Conservation (phyloP, 2,888 invertebrate species). For the Stenolophus ochropezus region DNA sequence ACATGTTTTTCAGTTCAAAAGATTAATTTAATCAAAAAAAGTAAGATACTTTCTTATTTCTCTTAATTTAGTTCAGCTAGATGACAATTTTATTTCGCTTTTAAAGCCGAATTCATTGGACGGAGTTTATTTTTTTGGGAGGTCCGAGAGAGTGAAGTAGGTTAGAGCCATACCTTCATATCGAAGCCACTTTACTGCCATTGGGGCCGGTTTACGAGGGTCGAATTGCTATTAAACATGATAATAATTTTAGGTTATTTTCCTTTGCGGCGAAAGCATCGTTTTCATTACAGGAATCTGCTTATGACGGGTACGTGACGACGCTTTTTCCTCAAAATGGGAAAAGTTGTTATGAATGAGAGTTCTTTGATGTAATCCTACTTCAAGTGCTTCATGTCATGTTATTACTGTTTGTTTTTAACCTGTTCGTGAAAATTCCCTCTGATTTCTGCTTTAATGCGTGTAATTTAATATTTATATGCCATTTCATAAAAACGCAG, state of each 20-base stretch:
- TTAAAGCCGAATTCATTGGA: neutral
- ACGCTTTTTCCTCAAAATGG: constrained; percentile 2
- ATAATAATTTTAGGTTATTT: constrained; percentile 30
- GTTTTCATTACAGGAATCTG: constrained; percentile 22
- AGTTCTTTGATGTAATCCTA: constrained; percentile 15
- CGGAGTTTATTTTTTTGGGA: neutral
- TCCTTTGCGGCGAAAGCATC: constrained; percentile 3
- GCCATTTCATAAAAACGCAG: too few relatives aligned
- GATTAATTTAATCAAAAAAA: too few relatives aligned
- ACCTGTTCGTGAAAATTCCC: too few relatives aligned
- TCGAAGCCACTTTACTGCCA: neutral
- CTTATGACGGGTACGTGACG: constrained; percentile 8
- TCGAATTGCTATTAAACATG: constrained; percentile 19
- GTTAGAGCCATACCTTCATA: neutral
- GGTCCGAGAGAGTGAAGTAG: neutral
- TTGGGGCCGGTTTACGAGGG: neutral
- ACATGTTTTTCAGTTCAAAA: too few relatives aligned
- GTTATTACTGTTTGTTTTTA: too few relatives aligned
- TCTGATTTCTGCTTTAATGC: too few relatives aligned
- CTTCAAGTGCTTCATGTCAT: neutral
- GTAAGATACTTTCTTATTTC: too few relatives aligned
- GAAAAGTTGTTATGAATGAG: constrained; percentile 22
- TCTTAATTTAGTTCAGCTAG: too few relatives aligned
- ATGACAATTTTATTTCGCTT: neutral
- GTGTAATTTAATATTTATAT: too few relatives aligned